Evolutionary conservation across 2,113 vertebrate genomes (phyloP).

Genomic region (Seriola dumerili): DNA sequence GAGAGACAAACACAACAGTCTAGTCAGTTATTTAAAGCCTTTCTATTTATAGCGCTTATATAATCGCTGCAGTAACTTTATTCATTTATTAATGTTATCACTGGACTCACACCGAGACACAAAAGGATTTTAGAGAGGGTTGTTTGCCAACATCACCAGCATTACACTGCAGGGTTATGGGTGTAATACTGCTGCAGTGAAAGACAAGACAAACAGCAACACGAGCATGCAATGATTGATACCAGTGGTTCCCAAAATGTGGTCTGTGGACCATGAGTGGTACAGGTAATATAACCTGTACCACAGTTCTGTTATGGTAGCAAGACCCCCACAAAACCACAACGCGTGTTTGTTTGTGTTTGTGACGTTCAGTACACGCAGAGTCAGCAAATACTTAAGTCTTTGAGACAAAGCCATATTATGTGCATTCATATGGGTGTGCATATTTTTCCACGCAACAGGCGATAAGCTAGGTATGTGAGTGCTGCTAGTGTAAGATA

Average conservation of each 20-base stretch:
- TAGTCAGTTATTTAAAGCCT: conserved; percentile 62
- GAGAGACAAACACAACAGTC: conserved; percentile 27
- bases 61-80: conserved; percentile 45
- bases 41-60: conserved; percentile 56
- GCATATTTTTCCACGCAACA: conserved; percentile 40
- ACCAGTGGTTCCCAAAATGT: neutral
- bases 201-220: conserved; percentile 12
- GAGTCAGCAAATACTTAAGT: conserved; percentile 52
- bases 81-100: conserved; percentile 46
- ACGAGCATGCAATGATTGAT: neutral
- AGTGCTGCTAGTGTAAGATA: conserved; percentile 57
- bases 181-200: neutral
- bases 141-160: conserved; percentile 10
- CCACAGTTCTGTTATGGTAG: no score
- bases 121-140: neutral
- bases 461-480: conserved; percentile 46
- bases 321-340: no score
- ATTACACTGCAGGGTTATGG: neutral
- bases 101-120: neutral
- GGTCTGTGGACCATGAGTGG: neutral
- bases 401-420: conserved; percentile 52
- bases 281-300: no score
- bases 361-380: conserved; percentile 20
- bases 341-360: neutral
- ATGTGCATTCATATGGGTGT: conserved; percentile 22